Percentiles rank a stretch among this genome's conserved stretches.
These are phyloP conservation scores for Drepana arcuata DNA, from an alignment of 1,140 invertebrate species.

Conservation along the genomic window DNA sequence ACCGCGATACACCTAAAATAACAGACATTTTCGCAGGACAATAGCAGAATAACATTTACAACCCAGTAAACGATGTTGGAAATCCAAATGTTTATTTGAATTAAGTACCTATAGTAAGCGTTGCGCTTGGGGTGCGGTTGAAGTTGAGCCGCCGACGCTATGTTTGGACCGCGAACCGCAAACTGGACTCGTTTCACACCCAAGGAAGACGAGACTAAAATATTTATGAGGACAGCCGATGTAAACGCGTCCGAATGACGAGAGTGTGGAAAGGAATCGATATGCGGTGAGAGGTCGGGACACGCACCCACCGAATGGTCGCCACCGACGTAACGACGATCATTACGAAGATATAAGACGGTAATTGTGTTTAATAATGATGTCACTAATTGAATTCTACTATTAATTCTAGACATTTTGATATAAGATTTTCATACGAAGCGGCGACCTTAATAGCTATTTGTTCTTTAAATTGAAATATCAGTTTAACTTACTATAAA, in stretches of 20 bases:
- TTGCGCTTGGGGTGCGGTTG: conserved; percentile 11
- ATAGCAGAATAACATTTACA: conserved; percentile 25
- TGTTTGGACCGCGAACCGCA: conserved; percentile 23
- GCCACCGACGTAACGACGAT: too few species aligned
- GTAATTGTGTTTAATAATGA: too few species aligned
- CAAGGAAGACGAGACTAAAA: conserved; percentile 18
- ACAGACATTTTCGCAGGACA: conserved; percentile 18
- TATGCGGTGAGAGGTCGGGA: background rate
- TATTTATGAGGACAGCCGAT: conserved; percentile 18
- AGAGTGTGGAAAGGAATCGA: conserved; percentile 9
- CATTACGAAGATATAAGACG: too few species aligned
- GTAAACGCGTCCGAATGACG: conserved; percentile 9
- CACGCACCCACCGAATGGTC: too few species aligned
- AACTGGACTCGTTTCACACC: conserved; percentile 18
- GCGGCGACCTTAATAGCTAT: too few species aligned
- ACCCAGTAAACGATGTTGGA: conserved; percentile 20
- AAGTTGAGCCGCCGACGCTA: conserved; percentile 16
- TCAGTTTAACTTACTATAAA: too few species aligned
- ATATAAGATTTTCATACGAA: too few species aligned
- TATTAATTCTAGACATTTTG: too few species aligned
- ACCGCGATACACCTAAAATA: too few species aligned
- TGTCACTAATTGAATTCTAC: too few species aligned
- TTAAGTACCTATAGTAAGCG: conserved; percentile 18
- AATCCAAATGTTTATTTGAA: conserved; percentile 38
- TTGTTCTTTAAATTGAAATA: too few species aligned